phyloP scores from a whole-genome alignment of 2,797 vertebrate species.

The Hipposideros larvatus region DNA sequence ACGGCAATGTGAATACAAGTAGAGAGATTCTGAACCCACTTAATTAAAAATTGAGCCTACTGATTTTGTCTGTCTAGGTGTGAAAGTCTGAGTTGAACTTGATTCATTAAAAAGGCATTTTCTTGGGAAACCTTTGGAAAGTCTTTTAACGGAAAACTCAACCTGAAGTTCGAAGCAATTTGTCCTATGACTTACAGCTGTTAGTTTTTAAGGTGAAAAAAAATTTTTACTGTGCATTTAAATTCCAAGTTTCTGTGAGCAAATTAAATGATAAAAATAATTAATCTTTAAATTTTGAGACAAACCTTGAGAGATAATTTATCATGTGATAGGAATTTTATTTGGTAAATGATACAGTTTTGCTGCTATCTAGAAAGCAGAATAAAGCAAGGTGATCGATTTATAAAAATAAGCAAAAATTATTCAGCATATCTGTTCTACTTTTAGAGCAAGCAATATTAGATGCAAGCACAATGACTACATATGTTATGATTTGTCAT shows the following conservation, averaged over 20 bases:
- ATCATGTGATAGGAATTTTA: not conserved
- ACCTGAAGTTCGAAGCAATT: slow-evolving; percentile 78
- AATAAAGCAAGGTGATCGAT: not conserved
- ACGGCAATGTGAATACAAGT: slow-evolving; percentile 38
- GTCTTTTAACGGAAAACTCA: slow-evolving; percentile 85
- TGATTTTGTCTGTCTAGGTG: slow-evolving; percentile 78
- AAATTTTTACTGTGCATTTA: not conserved
- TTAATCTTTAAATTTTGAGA: slow-evolving; percentile 64
- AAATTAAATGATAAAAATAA: slow-evolving; percentile 59
- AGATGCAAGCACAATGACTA: not conserved
- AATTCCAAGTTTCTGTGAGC: slow-evolving; percentile 24
- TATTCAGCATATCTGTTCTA: not conserved
- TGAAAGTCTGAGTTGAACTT: slow-evolving; percentile 82
- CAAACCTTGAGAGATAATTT: not conserved
- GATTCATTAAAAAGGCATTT: slow-evolving; percentile 88
- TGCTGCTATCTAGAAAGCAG: not conserved
- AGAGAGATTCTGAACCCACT: slow-evolving; percentile 62
- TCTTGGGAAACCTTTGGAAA: slow-evolving; percentile 84
- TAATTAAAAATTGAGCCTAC: slow-evolving; percentile 80
- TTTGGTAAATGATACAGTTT: not conserved
- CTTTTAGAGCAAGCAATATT: not conserved
- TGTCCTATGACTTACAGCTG: slow-evolving; percentile 83
- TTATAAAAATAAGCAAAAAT: slow-evolving; percentile 29
- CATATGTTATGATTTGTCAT: not conserved
- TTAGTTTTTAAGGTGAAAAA: slow-evolving; percentile 72